These are phyloP conservation scores for Bombus cullumanus DNA, from an alignment of 1,140 invertebrate species.

Conservation along the genomic window DNA sequence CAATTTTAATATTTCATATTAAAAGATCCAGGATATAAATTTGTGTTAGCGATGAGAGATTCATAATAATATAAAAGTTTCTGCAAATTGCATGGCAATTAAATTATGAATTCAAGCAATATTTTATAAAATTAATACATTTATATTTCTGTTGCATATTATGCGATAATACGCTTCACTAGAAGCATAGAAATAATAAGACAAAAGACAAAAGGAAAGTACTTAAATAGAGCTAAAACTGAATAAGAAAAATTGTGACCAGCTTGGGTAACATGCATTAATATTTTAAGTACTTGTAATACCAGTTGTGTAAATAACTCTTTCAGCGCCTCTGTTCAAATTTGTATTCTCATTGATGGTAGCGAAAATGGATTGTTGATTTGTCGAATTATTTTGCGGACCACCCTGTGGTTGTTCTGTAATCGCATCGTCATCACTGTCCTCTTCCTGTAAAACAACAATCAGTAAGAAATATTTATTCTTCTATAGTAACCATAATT, in stretches of 20 bases:
- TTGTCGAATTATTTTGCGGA: slow-evolving; percentile 65
- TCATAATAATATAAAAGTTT: neutral
- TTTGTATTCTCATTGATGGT: slow-evolving; percentile 78
- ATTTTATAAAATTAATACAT: neutral
- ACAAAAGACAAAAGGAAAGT: slow-evolving; percentile 3
- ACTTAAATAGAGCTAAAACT: slow-evolving; percentile 32
- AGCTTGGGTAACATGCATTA: slow-evolving; percentile 24
- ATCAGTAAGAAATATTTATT: neutral
- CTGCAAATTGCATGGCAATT: neutral
- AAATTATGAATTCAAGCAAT: neutral
- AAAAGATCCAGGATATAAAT: neutral
- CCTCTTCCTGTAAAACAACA: slow-evolving; percentile 76
- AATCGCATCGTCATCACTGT: slow-evolving; percentile 80
- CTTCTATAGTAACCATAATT: neutral
- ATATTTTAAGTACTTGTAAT: slow-evolving; percentile 70
- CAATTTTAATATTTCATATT: neutral
- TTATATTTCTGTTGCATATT: neutral
- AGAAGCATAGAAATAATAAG: slow-evolving; percentile 8
- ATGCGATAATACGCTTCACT: neutral
- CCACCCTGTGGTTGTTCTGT: slow-evolving; percentile 78
- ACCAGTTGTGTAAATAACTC: slow-evolving; percentile 78
- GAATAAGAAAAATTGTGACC: slow-evolving; percentile 5
- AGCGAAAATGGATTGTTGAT: slow-evolving; percentile 75
- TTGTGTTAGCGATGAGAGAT: neutral
- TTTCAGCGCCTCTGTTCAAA: slow-evolving; percentile 78